These are phyloP conservation scores for Toxotes jaculatrix DNA, from an alignment of 2,113 vertebrate species.

Conservation along the genomic window DNA sequence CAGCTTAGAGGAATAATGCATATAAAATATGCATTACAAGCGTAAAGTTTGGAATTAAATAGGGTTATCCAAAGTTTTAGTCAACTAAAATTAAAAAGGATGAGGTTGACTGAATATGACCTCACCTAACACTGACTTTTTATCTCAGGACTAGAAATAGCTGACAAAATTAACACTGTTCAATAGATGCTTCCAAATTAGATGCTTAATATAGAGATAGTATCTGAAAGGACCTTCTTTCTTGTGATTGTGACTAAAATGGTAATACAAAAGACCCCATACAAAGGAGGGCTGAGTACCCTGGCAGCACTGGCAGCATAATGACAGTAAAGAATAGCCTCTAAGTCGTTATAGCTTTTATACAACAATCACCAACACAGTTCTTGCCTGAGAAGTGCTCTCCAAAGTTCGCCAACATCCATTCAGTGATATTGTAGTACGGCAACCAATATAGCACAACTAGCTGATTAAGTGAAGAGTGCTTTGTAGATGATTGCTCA, in stretches of 20 bases:
- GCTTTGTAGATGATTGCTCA: neutral
- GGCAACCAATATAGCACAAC: constrained; percentile 7
- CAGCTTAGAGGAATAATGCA: neutral
- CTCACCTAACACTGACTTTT: neutral
- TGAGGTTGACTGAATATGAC: neutral
- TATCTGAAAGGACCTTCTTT: constrained; percentile 6
- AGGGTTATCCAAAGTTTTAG: neutral
- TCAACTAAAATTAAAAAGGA: neutral
- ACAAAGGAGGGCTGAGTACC: neutral
- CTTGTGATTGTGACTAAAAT: constrained; percentile 7
- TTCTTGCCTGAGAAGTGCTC: neutral
- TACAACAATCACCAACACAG: neutral
- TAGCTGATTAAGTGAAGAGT: neutral
- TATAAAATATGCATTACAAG: neutral
- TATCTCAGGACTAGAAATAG: neutral
- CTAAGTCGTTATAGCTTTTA: neutral
- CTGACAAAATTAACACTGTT: neutral
- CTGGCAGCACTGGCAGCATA: constrained; percentile 20
- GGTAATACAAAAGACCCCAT: neutral
- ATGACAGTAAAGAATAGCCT: neutral
- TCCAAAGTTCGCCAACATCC: constrained; percentile 12
- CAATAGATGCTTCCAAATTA: neutral
- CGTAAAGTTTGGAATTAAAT: neutral
- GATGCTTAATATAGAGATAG: neutral
- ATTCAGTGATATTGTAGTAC: neutral